Percentiles rank a stretch among this genome's conserved stretches.
These are phyloP conservation scores for Cryptus viduatorius DNA, from an alignment of 2,888 invertebrate genomes.

Conservation along the genomic window DNA sequence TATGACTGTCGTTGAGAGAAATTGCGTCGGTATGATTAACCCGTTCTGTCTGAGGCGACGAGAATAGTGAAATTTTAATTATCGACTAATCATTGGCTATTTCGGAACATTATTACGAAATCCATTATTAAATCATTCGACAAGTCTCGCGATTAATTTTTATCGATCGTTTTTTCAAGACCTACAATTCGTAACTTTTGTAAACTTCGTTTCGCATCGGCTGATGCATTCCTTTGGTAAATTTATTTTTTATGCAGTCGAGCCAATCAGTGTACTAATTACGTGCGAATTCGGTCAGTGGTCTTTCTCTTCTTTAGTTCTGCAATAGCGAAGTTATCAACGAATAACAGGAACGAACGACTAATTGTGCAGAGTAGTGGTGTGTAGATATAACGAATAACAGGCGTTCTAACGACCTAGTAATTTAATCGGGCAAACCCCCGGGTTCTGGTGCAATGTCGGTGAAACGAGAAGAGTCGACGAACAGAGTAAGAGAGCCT, in stretches of 20 bases:
- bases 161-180: too few relatives aligned
- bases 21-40: conserved; percentile 6
- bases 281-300: too few relatives aligned
- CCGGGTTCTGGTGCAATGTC: not conserved
- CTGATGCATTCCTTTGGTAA: too few relatives aligned
- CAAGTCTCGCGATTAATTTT: too few relatives aligned
- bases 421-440: conserved; percentile 61
- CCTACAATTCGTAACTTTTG: too few relatives aligned
- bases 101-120: too few relatives aligned
- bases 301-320: not conserved
- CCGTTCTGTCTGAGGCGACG: not conserved
- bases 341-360: conserved; percentile 1
- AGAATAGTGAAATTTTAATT: not conserved
- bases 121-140: too few relatives aligned
- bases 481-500: conserved; percentile 23
- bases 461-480: conserved; percentile 40
- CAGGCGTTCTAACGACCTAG: conserved; percentile 58
- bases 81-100: not conserved
- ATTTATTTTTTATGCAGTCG: too few relatives aligned
- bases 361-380: not conserved
- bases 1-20: not conserved
- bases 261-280: too few relatives aligned
- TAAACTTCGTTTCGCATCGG: too few relatives aligned
- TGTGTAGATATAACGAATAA: conserved; percentile 55
- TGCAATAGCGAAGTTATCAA: not conserved